phyloP scores from a whole-genome alignment of 2,113 vertebrate genomes.

The Nycticorax nycticorax region DNA sequence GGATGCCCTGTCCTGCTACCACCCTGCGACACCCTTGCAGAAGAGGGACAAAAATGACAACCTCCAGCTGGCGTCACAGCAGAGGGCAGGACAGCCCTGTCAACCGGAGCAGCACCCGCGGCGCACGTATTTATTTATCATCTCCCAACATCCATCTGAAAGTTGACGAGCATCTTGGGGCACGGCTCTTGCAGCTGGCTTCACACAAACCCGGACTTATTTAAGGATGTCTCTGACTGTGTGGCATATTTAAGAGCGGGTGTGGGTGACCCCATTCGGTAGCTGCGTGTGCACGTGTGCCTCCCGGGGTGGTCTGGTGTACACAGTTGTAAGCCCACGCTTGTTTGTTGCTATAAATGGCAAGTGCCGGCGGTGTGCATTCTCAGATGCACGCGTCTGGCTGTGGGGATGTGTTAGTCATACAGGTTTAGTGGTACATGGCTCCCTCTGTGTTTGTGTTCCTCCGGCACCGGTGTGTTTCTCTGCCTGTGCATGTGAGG shows the following conservation, averaged over 20 bases:
- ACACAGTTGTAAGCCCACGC: fast-evolving
- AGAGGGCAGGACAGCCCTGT: background rate
- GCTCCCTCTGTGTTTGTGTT: conserved; percentile 10
- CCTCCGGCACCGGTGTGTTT: background rate
- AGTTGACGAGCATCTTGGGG: background rate
- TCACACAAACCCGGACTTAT: background rate
- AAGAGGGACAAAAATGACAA: background rate
- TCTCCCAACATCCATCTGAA: background rate
- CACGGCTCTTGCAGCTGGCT: fast-evolving
- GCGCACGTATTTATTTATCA: background rate
- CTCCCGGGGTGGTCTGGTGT: background rate
- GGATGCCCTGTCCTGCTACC: background rate
- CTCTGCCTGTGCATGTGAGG: background rate
- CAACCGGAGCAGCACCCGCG: background rate
- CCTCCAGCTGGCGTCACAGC: background rate
- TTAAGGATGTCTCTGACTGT: background rate
- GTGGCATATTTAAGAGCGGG: fast-evolving
- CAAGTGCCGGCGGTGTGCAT: background rate
- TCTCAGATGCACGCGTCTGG: background rate
- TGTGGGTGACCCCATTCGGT: background rate
- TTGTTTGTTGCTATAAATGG: conserved; percentile 25
- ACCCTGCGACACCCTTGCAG: background rate
- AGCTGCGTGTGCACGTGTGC: fast-evolving
- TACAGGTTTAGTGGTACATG: background rate
- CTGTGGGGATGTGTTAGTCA: conserved; percentile 29